Evolutionary conservation across 2,888 invertebrate species (phyloP).

Genomic region (Callinectes sapidus): DNA sequence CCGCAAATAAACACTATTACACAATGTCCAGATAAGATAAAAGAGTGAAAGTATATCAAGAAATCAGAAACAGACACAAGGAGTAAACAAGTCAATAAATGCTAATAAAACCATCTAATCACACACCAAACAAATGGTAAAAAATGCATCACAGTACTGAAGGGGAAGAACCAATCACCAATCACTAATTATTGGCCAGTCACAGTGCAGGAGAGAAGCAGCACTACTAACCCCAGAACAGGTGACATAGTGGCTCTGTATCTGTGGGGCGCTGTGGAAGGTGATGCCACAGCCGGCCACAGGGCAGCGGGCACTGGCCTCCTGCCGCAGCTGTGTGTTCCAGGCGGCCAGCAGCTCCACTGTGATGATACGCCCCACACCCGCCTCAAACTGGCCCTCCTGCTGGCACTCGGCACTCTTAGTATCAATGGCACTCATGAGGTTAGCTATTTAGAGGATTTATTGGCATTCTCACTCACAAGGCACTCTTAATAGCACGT

Average conservation of each 20-base stretch:
- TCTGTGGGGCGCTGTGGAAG: constrained; percentile 50
- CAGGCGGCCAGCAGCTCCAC: constrained; percentile 16
- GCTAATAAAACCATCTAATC: too few relatives aligned
- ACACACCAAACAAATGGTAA: background rate
- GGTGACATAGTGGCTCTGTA: constrained; percentile 49
- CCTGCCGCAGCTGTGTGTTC: constrained; percentile 36
- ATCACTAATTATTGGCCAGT: background rate
- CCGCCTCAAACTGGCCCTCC: constrained; percentile 32
- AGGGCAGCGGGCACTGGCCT: constrained; percentile 43
- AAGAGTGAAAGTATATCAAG: too few relatives aligned
- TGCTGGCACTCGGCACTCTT: background rate
- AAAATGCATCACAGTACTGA: too few relatives aligned
- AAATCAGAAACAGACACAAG: background rate
- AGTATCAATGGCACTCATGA: background rate
- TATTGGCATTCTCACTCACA: too few relatives aligned
- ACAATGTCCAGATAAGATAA: too few relatives aligned
- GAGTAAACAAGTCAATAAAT: background rate
- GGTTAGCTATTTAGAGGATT: too few relatives aligned
- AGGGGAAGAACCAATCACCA: too few relatives aligned
- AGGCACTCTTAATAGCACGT: background rate
- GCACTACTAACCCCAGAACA: constrained; percentile 44
- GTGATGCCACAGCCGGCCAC: constrained; percentile 46
- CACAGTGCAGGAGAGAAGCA: background rate
- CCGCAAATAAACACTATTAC: too few relatives aligned
- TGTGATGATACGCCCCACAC: constrained; percentile 39